Evolutionary conservation across 2,113 vertebrate genomes (phyloP).

Genomic region (Platycercus adscitus): DNA sequence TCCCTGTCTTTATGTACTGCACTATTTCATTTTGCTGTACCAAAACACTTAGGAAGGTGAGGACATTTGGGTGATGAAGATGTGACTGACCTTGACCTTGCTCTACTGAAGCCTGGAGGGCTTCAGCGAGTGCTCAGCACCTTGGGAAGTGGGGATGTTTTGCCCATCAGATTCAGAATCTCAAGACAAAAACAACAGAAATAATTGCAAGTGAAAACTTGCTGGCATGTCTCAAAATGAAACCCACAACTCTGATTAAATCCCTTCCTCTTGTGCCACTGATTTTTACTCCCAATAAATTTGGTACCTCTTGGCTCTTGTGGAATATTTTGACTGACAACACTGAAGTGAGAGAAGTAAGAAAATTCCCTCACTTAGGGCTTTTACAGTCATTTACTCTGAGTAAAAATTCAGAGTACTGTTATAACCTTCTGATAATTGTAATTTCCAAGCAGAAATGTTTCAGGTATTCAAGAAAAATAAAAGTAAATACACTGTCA

Average conservation of each 20-base stretch:
- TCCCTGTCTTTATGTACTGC: neutral
- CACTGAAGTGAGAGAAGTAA: neutral
- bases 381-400: neutral
- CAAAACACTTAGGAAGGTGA: neutral
- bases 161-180: neutral
- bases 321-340: neutral
- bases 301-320: neutral
- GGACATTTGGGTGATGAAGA: neutral
- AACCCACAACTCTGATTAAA: neutral
- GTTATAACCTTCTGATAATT: neutral
- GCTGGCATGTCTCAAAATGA: neutral
- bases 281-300: neutral
- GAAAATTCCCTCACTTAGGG: neutral
- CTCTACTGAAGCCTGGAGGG: neutral
- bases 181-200: neutral
- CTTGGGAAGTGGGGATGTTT: neutral
- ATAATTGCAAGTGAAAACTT: neutral
- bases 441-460: neutral
- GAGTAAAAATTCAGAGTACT: neutral
- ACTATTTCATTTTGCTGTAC: neutral
- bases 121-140: neutral
- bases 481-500: slow-evolving; percentile 21
- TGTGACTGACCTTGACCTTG: neutral
- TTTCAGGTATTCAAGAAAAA: neutral
- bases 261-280: neutral